Base-by-base conservation (phyloP, 2,888 invertebrate genomes). In the Phalangium opilio region DNA sequence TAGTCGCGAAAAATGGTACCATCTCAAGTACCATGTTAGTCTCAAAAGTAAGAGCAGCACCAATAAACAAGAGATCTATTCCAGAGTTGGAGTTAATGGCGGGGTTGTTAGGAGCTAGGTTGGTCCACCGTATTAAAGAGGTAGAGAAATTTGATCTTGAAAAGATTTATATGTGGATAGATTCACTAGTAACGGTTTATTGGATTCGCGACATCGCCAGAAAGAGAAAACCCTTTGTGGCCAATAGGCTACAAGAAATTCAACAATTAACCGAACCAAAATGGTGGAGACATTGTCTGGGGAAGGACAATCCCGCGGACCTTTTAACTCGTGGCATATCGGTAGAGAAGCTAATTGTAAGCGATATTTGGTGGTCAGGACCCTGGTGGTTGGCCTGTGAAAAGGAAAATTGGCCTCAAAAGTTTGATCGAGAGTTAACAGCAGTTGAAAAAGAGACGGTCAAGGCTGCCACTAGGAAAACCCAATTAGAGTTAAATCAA, bases 241-340 rank as follows among this genome's bases (percentile, higher is more conserved):
- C 41, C 4, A 60, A 61, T 39, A 47, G 59, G 1, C 47, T 60
- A 8, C 47, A 50, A 7, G 53, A 58, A 20, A 59, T 61, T 27
- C 43, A 50, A n/a, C 47, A 41, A 3, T 15, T 35, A 11, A 45
- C 50, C 3, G 35, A 34, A 15, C 43, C 49, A 5, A 15, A 41
- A 3, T 36, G 47, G 18, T 59, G 61, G 53, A 52, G 49, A 14
- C 54, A 61, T 42, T 57, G 60, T 14, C 21, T 36, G 3, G 49
- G 58, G 0, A 40, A 51, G 14, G 49, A 55, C 1, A 62, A 61
- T 49, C 60, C 62, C 2, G 62, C 61, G 5, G 62, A 62, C 48
- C 47, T 53, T 5, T 50, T 56, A 2, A 57, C 57, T 8, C 33
- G 60, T 36, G 61, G 59, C 12, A 2, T 55, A 14, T n/a, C 45